Base-by-base conservation (phyloP, 1,140 invertebrate species). In the Ceratosolen fusciceps region DNA sequence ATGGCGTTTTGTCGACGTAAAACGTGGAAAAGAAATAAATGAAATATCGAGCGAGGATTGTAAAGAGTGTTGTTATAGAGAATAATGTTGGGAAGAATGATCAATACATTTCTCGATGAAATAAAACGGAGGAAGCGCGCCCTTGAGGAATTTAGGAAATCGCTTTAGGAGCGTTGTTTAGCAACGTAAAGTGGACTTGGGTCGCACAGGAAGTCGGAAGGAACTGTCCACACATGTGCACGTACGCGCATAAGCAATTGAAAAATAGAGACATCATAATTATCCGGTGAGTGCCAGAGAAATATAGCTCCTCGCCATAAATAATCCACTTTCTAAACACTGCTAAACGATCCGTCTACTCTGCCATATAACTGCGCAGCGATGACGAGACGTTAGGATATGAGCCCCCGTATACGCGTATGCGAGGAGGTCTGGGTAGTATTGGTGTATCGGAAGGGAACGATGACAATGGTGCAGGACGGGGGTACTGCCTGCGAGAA, bases 311-410 rank as follows among this genome's bases (percentile, higher is more conserved):
- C n/a, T 14, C 4, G 47, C 37, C 74, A 76, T 76, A 76, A 77
- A 77, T 77, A 77, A 70, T n/a, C 52, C 39, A 70, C 49, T 76
- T 77, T 43, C 37, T 71, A 58, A 77, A 77, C 14, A 21, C 24
- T 31, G 26, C 67, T 71, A 71, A 77, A 77, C 49, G 37, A 3
- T 52, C n/a, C n/a, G 21, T 7, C 24, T 37, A 62, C 19, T 10
- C 9, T n/a, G 29, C 29, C 31, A 7, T 60, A 74, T 60, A 62
- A 37, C 31, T 1, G 9, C 7, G 47, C n/a, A 26, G 68, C 16
- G 26, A 12, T 71, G 26, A 47, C 19, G 26, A 54, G 34, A 65
- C 8, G 31, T 7, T 21, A 21, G n/a, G 0, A 7, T 1, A 71
- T 3, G 16, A 21, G 14, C 7, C 47, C 19, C 1, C 4, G 5